These are phyloP conservation scores for Geotrupes spiniger DNA, from an alignment of 2,888 invertebrate genomes.

Conservation along the genomic window DNA sequence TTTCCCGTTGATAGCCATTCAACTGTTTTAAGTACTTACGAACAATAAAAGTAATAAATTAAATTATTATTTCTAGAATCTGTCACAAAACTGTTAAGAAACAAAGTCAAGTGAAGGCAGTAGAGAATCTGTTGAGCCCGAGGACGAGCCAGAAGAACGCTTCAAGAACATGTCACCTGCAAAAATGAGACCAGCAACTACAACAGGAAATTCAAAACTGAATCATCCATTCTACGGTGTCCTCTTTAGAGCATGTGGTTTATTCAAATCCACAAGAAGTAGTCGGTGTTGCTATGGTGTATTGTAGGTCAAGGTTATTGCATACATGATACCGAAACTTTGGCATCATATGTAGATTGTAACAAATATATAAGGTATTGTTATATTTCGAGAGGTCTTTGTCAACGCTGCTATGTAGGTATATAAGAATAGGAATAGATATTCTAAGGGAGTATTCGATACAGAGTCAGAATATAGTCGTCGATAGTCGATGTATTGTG, in stretches of 20 bases:
- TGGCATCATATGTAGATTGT: no score
- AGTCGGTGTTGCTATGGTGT: no score
- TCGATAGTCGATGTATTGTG: no score
- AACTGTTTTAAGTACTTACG: slow-evolving; percentile 12
- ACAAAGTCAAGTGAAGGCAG: slow-evolving; percentile 17
- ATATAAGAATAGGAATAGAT: no score
- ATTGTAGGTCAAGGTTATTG: no score
- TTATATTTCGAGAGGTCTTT: no score
- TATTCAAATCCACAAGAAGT: slow-evolving; percentile 8
- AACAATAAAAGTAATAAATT: slow-evolving; percentile 3
- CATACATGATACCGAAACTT: no score
- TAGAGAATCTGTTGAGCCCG: slow-evolving; percentile 10
- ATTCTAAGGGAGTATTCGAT: no score
- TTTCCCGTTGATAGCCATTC: no score
- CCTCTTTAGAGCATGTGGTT: slow-evolving; percentile 4
- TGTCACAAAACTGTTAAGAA: slow-evolving; percentile 22
- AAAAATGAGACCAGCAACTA: slow-evolving; percentile 25
- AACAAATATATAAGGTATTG: no score
- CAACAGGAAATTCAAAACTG: slow-evolving; percentile 31
- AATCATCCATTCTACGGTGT: slow-evolving; percentile 12
- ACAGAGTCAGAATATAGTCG: no score
- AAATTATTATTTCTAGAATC: slow-evolving; percentile 20
- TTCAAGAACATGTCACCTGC: slow-evolving; percentile 14
- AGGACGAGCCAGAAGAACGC: slow-evolving; percentile 13
- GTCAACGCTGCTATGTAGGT: no score